Conservation (phyloP, 1,140 invertebrate species). For the Drosophila lini region DNA sequence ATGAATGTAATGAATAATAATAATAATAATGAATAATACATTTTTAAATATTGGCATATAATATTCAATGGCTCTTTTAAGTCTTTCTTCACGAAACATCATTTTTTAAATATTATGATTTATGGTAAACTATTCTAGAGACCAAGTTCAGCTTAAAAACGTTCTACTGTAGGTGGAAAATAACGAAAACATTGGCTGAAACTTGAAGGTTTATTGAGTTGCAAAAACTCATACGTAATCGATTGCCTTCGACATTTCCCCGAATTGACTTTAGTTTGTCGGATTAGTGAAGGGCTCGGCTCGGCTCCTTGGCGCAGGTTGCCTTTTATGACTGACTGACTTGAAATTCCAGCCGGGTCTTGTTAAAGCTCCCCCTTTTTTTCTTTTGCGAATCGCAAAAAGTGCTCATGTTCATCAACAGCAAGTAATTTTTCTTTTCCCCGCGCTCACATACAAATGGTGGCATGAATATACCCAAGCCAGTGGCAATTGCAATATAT, state of each 20-base stretch:
- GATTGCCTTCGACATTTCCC: slow-evolving; percentile 31
- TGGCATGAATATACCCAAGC: neutral
- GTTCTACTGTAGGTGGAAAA: slow-evolving; percentile 1
- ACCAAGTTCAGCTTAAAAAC: neutral
- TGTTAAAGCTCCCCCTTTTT: slow-evolving; percentile 37
- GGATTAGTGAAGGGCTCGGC: slow-evolving; percentile 27
- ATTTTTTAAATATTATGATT: no score
- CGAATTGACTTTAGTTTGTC: slow-evolving; percentile 45
- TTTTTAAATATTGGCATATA: no score
- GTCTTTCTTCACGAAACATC: no score
- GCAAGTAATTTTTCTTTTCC: slow-evolving; percentile 43
- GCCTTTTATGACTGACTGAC: slow-evolving; percentile 16
- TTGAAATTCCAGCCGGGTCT: slow-evolving; percentile 4
- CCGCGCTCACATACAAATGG: slow-evolving; percentile 30
- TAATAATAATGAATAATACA: no score
- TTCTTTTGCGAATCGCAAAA: slow-evolving; percentile 41
- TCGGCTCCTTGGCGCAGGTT: neutral
- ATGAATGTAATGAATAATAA: no score
- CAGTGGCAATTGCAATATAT: slow-evolving; percentile 45
- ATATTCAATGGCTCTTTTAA: no score
- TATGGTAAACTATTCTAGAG: no score
- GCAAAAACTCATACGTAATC: slow-evolving; percentile 47
- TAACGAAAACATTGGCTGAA: slow-evolving; percentile 1
- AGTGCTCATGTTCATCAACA: slow-evolving; percentile 55
- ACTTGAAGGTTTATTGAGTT: slow-evolving; percentile 15